phyloP scores from a whole-genome alignment of 2,888 invertebrate genomes.

The Unio pictorum region DNA sequence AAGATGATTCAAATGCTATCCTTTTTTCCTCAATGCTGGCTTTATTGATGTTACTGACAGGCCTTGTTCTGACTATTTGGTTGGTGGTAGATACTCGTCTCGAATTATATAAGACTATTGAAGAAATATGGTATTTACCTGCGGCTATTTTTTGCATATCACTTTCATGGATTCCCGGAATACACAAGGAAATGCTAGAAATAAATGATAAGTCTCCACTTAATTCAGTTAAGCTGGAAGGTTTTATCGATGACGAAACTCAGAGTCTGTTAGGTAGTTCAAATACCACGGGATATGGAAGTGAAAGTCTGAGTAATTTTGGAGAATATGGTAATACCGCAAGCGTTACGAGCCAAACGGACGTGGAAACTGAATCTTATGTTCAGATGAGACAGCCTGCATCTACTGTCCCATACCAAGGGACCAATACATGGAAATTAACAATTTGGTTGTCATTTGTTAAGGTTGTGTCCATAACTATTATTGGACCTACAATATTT shows the following conservation, averaged over 20 bases:
- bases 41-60: constrained; percentile 22
- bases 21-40: constrained; percentile 20
- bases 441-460: no score
- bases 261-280: no score
- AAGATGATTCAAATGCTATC: no score
- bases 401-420: no score
- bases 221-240: not conserved
- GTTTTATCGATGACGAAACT: not conserved
- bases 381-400: no score
- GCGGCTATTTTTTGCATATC: constrained; percentile 42
- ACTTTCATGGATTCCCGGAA: constrained; percentile 46
- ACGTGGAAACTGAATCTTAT: no score
- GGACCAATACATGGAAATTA: no score
- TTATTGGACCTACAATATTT: not conserved
- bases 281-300: no score
- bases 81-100: constrained; percentile 2
- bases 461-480: no score
- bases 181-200: constrained; percentile 26
- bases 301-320: no score
- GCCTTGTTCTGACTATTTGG: constrained; percentile 17
- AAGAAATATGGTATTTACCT: constrained; percentile 33
- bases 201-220: not conserved
- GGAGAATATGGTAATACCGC: no score
- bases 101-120: not conserved
- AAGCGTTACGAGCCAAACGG: no score